Conservation (phyloP, 2,797 vertebrate species). For the Sebastes hubbsi region DNA sequence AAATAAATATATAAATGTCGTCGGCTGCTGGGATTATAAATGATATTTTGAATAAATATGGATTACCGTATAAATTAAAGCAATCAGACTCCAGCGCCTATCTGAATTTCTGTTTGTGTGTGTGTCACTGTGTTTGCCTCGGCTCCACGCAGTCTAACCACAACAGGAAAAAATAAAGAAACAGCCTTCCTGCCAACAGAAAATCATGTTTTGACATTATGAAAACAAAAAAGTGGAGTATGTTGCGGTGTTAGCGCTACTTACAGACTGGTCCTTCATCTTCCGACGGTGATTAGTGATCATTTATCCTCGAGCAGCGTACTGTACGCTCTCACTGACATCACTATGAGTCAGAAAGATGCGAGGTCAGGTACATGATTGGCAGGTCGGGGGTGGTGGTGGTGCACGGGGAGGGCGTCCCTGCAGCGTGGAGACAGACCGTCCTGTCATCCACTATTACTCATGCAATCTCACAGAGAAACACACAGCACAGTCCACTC, state of each 20-base stretch:
- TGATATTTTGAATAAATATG: neutral
- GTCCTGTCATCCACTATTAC: constrained; percentile 44
- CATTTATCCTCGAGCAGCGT: constrained; percentile 54
- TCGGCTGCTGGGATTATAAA: neutral
- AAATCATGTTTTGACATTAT: constrained; percentile 1
- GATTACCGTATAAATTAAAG: neutral
- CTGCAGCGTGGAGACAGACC: constrained; percentile 46
- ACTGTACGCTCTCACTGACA: constrained; percentile 11
- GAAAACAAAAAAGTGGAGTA: neutral
- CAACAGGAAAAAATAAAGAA: constrained; percentile 66
- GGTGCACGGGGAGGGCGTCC: constrained; percentile 38
- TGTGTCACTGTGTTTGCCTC: constrained; percentile 40
- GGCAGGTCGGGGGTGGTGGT: constrained; percentile 46
- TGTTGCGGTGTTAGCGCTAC: constrained; percentile 31
- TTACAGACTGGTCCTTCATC: constrained; percentile 73
- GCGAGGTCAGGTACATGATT: constrained; percentile 58
- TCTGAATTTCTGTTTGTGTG: constrained; percentile 36
- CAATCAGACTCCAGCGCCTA: neutral
- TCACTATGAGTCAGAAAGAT: constrained; percentile 41
- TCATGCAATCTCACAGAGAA: constrained; percentile 6
- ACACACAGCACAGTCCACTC: neutral
- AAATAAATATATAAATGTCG: neutral
- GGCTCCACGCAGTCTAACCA: constrained; percentile 54
- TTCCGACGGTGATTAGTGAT: constrained; percentile 46
- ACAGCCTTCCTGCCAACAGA: constrained; percentile 55